Evolutionary conservation across 2,113 vertebrate genomes (phyloP), one percentile per base, ranked within the genome.

Genomic region (Neopipo cinnamomea): DNA sequence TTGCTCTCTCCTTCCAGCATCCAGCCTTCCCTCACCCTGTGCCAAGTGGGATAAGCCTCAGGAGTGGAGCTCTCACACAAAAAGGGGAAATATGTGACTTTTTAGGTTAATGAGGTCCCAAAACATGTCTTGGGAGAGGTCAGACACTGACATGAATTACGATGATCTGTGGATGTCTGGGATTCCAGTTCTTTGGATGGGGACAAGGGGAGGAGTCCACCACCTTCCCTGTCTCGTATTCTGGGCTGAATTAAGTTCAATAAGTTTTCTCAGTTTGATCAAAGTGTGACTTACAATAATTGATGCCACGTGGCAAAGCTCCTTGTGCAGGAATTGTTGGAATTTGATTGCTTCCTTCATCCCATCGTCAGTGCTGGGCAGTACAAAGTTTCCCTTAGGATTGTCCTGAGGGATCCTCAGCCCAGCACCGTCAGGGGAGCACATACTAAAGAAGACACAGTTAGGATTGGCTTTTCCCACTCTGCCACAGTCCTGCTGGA

Each of bases 51-150:
- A 15, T 18, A 35, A 10, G 20, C 46, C 46, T 65, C 42, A 14
- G 1, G 2, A 37, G 39, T 2, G 35, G 39, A 31, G 7, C 1
- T 80, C 46, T 39, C 76, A 8, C 37, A 7, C 30, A 3, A 3
- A 30, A 8, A 44, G 11, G 30, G 41, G 18, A 0, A 3, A 30
- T 24, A 8, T 0, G 23, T 14, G 65, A 6, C 2, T n/a, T 85
- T 78, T 73, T 7, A 28, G 11, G 52, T 65, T 18, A 19, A 31
- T 1, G 3, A 19, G 49, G 41, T 33, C 18, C 11, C 22, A 31
- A 47, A 49, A 66, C 10, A 1, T 0, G 0, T 16, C 22, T 13
- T 13, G 19, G 11, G n/a, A 42, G 49, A 58, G 23, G 22, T 30
- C 76, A 59, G n/a, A 15, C 39, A 21, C 14, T 9, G 1, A 0